Evolutionary conservation across 2,888 invertebrate species (phyloP).

Genomic region (Mechanitis mazaeus): DNA sequence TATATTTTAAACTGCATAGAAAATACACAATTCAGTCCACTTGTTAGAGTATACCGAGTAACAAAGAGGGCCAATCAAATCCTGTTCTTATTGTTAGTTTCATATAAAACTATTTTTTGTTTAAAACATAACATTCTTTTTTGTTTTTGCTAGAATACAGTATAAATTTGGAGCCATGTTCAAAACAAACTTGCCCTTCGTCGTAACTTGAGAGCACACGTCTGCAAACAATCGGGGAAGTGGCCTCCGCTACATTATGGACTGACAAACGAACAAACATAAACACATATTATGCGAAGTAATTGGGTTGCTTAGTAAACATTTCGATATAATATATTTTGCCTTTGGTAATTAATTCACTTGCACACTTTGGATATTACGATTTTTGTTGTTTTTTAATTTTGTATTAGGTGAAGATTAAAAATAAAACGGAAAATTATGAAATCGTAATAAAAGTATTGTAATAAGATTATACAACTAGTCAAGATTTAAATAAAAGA

Average conservation of each 20-base stretch:
- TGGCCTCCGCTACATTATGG: slow-evolving; percentile 27
- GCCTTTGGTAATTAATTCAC: slow-evolving; percentile 1
- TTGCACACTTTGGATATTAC: neutral
- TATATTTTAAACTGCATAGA: too few relatives aligned
- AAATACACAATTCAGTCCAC: too few relatives aligned
- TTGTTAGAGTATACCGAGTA: too few relatives aligned
- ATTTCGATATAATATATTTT: slow-evolving; percentile 24
- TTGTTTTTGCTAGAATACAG: neutral
- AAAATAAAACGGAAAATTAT: too few relatives aligned
- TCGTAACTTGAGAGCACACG: slow-evolving; percentile 18
- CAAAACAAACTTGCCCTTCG: slow-evolving; percentile 6
- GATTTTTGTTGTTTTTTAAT: neutral
- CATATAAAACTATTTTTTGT: too few relatives aligned
- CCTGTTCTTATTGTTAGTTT: too few relatives aligned
- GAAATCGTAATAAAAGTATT: too few relatives aligned
- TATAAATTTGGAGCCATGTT: slow-evolving; percentile 1
- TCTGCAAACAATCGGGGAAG: slow-evolving; percentile 30
- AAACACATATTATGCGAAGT: slow-evolving; percentile 26
- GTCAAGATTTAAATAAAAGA: too few relatives aligned
- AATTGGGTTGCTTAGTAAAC: slow-evolving; percentile 34
- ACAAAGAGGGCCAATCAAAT: too few relatives aligned
- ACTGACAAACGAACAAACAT: slow-evolving; percentile 16
- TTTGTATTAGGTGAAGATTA: neutral
- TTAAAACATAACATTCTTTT: too few relatives aligned
- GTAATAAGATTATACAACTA: too few relatives aligned